These are phyloP conservation scores for Uromys caudimaculatus DNA, from an alignment of 2,797 vertebrate species.

Conservation along the genomic window DNA sequence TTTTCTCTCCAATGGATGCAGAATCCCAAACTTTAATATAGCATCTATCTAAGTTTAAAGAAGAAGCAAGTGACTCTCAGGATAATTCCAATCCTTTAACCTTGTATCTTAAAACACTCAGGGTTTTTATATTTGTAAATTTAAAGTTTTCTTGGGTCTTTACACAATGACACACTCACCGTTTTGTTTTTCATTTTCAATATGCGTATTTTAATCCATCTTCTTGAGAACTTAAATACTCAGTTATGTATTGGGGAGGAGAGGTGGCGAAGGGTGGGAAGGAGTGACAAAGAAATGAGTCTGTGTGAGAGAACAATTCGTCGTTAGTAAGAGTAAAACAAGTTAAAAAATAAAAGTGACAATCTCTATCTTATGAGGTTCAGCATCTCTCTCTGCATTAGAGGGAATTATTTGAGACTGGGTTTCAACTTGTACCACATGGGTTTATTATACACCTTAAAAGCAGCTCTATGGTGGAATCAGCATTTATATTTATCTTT, in stretches of 20 bases:
- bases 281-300: background rate
- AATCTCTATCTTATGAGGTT: background rate
- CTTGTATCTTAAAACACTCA: background rate
- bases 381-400: background rate
- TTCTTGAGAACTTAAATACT: background rate
- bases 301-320: background rate
- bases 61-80: background rate
- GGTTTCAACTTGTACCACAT: background rate
- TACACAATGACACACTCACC: background rate
- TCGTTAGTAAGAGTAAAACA: background rate
- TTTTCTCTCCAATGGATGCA: background rate
- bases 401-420: background rate
- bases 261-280: rapidly evolving
- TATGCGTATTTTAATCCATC: background rate
- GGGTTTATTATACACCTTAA: background rate
- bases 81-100: background rate
- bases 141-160: background rate
- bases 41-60: background rate
- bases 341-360: background rate
- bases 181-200: background rate
- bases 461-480: background rate
- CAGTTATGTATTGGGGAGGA: background rate
- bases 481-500: background rate
- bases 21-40: background rate
- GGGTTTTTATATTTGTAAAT: background rate